Base-by-base conservation (phyloP, 2,797 vertebrate species). In the Balearica regulorum region DNA sequence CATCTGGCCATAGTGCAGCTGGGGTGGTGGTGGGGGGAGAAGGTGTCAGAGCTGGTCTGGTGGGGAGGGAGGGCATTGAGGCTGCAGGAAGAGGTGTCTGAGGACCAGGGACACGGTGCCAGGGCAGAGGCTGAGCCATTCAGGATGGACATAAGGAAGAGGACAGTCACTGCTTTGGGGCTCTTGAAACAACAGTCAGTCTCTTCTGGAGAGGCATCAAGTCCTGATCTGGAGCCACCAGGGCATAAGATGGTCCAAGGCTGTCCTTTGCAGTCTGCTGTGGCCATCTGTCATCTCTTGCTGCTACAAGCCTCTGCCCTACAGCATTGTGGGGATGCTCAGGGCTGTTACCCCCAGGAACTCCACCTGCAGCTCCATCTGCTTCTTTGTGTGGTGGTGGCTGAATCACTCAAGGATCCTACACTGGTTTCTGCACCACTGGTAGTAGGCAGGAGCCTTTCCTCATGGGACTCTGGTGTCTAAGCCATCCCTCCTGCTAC, bases 1-100 rank as follows among this genome's bases (percentile, higher is more conserved):
- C 16, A 20, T 22, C 16, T 4, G 1, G 20, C 19, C 22, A n/a
- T 4, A 61, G 29, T 3, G 16, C 16, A n/a, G 0, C 41, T 43
- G 10, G 43, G 15, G 43, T 43, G 2, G 9, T 39, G 39, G 39
- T 12, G 3, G 11, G 13, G 6, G 3, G 7, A 69, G n/a, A 14
- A 62, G 7, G 11, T 85, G n/a, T 70, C 28, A 77, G 48, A 51
- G 22, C 3, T 53, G 43, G 6, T 41, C 14, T 60, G 14, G 6
- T 37, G 22, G 37, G 25, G 10, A 68, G 5, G 15, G 22, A 93
- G 17, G 11, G 13, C 24, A 21, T 55, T 60, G 16, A 77, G 9
- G 61, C 19, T 89, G 31, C 49, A 65, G n/a, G 15, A 2, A 1
- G 70, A 75, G 44, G 13, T 60, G 20, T 43, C 28, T 75, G 69